Evolutionary conservation across 2,888 invertebrate species (phyloP), one percentile per base, ranked within the genome.

Genomic region (Osmoderma eremita): DNA sequence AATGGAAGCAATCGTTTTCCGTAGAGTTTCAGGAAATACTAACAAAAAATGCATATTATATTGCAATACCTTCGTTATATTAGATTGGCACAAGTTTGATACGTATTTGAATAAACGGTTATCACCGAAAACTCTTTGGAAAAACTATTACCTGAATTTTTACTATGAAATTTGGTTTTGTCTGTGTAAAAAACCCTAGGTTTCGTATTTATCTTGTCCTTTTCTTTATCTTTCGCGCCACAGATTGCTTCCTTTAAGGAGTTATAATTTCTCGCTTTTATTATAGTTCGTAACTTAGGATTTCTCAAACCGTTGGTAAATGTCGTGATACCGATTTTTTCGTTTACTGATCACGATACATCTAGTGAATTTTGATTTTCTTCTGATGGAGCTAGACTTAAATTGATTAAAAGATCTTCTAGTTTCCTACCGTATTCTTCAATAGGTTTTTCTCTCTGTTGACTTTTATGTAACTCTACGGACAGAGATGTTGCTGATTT

Each of bases 201-300:
- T n/a, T n/a, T n/a, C n/a, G n/a, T n/a, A n/a, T n/a, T n/a, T n/a
- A n/a, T n/a, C 22, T 36, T 48, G n/a, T 24, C n/a, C 18, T 45
- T 62, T 49, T 49, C 48, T 18, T 45, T 48, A 15, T 49, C 48
- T 22, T 38, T 49, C 6, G 49, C 62, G 10, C 12, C 49, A 12
- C 12, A 17, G 15, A 71, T 69, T 10, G 70, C 69, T 1, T 68
- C 63, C 36, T 65, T 70, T 10, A 51, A 41, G 12, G 18, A 1
- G 4, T 2, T 18, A 66, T 65, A 70, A 53, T 70, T 69, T 50
- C 72, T 48, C 0, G 67, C 65, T 51, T 71, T 70, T 24, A 71
- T 50, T 1, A 71, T 69, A 8, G 68, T 69, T 50, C 65, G 24
- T 30, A 72, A 36, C 15, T 62, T 49, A 15, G 17, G 6, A 30